phyloP scores from a whole-genome alignment of 2,113 vertebrate genomes.

The Corythoichthys haematopterus region DNA sequence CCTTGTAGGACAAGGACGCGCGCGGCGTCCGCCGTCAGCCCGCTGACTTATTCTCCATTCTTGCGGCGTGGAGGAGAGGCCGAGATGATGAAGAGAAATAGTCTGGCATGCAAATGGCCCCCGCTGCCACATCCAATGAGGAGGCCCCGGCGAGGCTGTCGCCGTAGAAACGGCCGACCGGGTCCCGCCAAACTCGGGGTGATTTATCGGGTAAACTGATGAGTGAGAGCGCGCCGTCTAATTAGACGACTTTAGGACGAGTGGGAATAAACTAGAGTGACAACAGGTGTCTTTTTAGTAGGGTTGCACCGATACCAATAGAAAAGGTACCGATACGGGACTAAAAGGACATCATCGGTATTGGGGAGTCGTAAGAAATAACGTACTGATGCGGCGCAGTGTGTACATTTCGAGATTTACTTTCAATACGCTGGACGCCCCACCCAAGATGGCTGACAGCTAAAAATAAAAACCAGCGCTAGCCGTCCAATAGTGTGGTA shows the following conservation, averaged over 20 bases:
- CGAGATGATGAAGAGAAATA: slow-evolving; percentile 72
- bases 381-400: too few relatives aligned
- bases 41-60: slow-evolving; percentile 77
- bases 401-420: too few relatives aligned
- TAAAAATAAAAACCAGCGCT: too few relatives aligned
- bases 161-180: slow-evolving; percentile 68
- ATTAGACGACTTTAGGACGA: slow-evolving; percentile 60
- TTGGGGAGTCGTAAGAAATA: too few relatives aligned
- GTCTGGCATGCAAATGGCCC: slow-evolving; percentile 75
- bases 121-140: slow-evolving; percentile 69
- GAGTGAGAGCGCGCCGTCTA: slow-evolving; percentile 63
- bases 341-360: too few relatives aligned
- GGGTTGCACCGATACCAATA: too few relatives aligned
- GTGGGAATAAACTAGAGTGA: neutral
- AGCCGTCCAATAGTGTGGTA: too few relatives aligned
- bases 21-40: slow-evolving; percentile 70
- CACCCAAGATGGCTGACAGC: too few relatives aligned
- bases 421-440: too few relatives aligned
- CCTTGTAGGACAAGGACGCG: slow-evolving; percentile 83
- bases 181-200: slow-evolving; percentile 58
- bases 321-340: too few relatives aligned
- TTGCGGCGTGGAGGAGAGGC: slow-evolving; percentile 62
- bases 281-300: neutral
- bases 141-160: slow-evolving; percentile 62
- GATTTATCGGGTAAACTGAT: slow-evolving; percentile 75